Percentiles rank a stretch among this genome's conserved stretches.
Evolutionary conservation across 2,113 vertebrate genomes (phyloP).

Genomic region (Struthidea cinerea): DNA sequence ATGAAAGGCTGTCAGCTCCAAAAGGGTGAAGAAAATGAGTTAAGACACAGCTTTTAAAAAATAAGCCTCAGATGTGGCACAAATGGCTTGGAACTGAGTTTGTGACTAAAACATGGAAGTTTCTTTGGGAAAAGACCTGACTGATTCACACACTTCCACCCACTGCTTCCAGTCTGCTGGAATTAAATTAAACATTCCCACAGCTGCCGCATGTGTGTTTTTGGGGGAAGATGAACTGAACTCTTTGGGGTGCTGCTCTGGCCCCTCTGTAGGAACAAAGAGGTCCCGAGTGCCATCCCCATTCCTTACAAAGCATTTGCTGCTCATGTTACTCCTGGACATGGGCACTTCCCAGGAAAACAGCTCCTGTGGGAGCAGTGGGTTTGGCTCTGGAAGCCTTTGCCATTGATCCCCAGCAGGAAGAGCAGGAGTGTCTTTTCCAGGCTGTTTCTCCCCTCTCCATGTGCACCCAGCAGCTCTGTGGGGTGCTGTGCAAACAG

Average conservation of each 20-base stretch:
- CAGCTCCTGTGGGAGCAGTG: neutral
- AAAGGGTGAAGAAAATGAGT: neutral
- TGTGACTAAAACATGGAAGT: neutral
- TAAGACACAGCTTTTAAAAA: neutral
- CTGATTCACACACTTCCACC: neutral
- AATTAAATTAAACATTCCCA: neutral
- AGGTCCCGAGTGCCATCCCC: neutral
- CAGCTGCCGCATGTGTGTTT: neutral
- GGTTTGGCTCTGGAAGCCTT: neutral
- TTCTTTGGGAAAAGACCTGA: neutral
- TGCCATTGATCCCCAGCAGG: neutral
- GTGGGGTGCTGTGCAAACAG: neutral
- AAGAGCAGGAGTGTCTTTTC: neutral
- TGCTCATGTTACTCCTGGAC: neutral
- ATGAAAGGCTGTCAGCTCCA: neutral
- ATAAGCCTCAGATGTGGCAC: neutral
- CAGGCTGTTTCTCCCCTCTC: neutral
- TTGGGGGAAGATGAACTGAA: neutral
- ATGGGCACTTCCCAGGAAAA: neutral
- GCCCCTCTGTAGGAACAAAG: fast-evolving
- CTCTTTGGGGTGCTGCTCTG: neutral
- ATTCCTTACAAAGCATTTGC: fast-evolving
- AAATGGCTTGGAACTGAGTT: neutral
- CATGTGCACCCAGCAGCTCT: neutral
- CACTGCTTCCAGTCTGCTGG: neutral